phyloP scores from a whole-genome alignment of 2,888 invertebrate species.

The Apeira syringaria region DNA sequence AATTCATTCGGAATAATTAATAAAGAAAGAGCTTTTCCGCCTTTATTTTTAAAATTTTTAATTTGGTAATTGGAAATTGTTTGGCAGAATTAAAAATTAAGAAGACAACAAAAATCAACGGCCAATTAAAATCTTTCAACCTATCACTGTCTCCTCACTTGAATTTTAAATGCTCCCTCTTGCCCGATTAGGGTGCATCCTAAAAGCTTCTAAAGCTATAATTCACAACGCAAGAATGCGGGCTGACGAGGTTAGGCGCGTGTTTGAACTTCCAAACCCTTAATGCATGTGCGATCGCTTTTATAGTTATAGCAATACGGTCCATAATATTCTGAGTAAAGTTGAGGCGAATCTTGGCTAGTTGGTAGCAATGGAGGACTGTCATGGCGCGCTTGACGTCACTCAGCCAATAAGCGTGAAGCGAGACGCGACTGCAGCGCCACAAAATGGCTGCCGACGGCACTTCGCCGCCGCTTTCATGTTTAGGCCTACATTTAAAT shows the following conservation, averaged over 20 bases:
- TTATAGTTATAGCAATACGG: constrained; percentile 39
- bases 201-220: constrained; percentile 79
- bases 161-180: constrained; percentile 71
- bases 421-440: constrained; percentile 73
- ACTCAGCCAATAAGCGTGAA: constrained; percentile 75
- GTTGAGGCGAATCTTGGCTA: constrained; percentile 45
- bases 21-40: too few species aligned
- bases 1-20: too few species aligned
- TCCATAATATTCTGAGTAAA: constrained; percentile 40
- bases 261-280: constrained; percentile 49
- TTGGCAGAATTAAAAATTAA: constrained; percentile 27
- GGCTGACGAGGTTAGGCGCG: constrained; percentile 71
- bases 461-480: constrained; percentile 69
- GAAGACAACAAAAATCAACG: constrained; percentile 61
- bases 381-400: constrained; percentile 80
- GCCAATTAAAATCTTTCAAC: constrained; percentile 73
- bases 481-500: constrained; percentile 77
- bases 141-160: constrained; percentile 66
- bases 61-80: too few species aligned
- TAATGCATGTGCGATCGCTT: constrained; percentile 29
- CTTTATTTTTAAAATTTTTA: too few species aligned
- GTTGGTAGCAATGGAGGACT: constrained; percentile 70
- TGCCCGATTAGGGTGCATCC: constrained; percentile 78
- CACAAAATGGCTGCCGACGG: constrained; percentile 81
- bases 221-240: constrained; percentile 75